A percentile compares a stretch with the other conserved stretches of the same genome.
Conservation (phyloP, 1,140 invertebrate genomes). For the Drosophila miranda region DNA sequence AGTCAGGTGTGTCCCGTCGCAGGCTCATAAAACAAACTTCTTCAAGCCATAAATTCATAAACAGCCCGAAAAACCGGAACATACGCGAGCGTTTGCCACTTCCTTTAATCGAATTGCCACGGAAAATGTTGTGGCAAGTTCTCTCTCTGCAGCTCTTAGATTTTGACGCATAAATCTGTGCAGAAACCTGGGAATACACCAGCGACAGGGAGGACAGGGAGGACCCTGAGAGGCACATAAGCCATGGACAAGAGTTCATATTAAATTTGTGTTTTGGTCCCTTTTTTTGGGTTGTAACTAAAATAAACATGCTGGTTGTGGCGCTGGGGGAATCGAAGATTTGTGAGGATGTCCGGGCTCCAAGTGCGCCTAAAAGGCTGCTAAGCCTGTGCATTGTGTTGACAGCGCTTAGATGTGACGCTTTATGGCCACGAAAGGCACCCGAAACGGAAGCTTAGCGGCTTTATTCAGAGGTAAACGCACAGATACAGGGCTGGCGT, state of each 20-base stretch:
- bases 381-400: conserved; percentile 52
- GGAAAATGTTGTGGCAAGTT: conserved; percentile 46
- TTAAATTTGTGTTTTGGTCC: conserved; percentile 70
- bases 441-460: conserved; percentile 43
- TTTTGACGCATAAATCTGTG: conserved; percentile 30
- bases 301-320: conserved; percentile 55
- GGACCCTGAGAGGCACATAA: conserved; percentile 45
- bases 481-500: background rate
- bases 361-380: conserved; percentile 74
- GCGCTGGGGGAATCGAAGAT: conserved; percentile 69
- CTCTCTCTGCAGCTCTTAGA: too few species aligned
- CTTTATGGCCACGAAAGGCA: conserved; percentile 55
- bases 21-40: conserved; percentile 76
- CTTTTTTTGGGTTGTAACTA: conserved; percentile 52
- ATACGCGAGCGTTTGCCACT: conserved; percentile 11
- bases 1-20: conserved; percentile 30
- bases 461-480: background rate
- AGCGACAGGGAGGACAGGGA: conserved; percentile 47
- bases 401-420: conserved; percentile 58
- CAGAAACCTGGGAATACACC: background rate
- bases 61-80: conserved; percentile 44
- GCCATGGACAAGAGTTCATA: conserved; percentile 66
- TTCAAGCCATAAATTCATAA: conserved; percentile 79
- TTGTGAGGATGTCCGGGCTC: conserved; percentile 53
- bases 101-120: conserved; percentile 36